phyloP scores from a whole-genome alignment of 2,113 vertebrate genomes.

The Gymnocephalus cernua region DNA sequence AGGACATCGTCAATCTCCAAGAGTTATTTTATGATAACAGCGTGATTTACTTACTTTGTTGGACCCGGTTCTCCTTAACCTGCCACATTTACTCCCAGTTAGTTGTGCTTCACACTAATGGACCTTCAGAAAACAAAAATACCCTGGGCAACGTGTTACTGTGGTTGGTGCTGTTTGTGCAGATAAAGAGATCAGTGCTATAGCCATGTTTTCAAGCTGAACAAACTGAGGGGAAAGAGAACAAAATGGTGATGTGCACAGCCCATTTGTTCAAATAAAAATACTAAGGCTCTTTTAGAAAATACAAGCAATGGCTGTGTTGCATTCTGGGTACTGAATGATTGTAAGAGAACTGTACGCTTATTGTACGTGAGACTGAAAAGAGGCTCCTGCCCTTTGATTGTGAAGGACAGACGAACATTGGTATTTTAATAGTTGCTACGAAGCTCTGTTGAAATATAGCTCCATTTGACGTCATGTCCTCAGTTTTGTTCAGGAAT shows the following conservation, averaged over 20 bases:
- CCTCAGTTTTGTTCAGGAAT: background rate
- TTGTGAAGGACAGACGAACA: slow-evolving; percentile 41
- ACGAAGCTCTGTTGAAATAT: slow-evolving; percentile 15
- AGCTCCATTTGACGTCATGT: slow-evolving; percentile 47
- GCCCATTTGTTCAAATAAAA: slow-evolving; percentile 12
- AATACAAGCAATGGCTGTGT: background rate
- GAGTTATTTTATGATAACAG: slow-evolving; percentile 64
- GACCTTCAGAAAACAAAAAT: slow-evolving; percentile 29
- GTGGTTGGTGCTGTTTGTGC: slow-evolving; percentile 25
- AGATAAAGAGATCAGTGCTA: slow-evolving; percentile 29
- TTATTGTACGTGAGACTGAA: slow-evolving; percentile 32
- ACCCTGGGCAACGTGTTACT: slow-evolving; percentile 2
- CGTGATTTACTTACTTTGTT: slow-evolving; percentile 57
- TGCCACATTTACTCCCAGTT: slow-evolving; percentile 59
- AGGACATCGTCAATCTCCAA: slow-evolving; percentile 58
- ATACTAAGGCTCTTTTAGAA: slow-evolving; percentile 6
- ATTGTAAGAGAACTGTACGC: slow-evolving; percentile 13
- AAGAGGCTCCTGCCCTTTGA: slow-evolving; percentile 44
- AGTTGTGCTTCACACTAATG: slow-evolving; percentile 59
- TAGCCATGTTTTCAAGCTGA: background rate
- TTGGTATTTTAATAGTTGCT: slow-evolving; percentile 21
- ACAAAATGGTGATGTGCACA: slow-evolving; percentile 15
- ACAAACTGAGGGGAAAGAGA: slow-evolving; percentile 7
- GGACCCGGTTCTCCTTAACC: slow-evolving; percentile 38
- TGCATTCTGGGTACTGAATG: slow-evolving; percentile 36